Percentiles rank a stretch among this genome's conserved stretches.
Evolutionary conservation across 2,113 vertebrate genomes (phyloP).

Genomic region (Mesocricetus auratus): DNA sequence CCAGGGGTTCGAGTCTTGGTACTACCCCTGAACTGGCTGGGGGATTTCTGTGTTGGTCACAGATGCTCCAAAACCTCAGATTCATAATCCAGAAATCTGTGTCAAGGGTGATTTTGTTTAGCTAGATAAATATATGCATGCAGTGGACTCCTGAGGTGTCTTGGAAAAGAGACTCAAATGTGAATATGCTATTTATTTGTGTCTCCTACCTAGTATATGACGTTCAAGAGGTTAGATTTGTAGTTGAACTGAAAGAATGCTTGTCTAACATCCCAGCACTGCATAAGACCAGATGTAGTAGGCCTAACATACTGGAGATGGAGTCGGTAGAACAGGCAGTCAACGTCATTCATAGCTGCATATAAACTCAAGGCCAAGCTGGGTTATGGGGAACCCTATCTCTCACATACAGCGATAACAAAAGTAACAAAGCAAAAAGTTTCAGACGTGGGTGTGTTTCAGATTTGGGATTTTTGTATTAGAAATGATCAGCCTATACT

Average conservation of each 20-base stretch:
- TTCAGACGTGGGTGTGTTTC: background rate
- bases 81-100: background rate
- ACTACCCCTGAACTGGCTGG: background rate
- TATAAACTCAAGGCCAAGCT: no score
- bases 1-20: accelerated
- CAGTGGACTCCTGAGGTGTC: background rate
- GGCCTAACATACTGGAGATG: background rate
- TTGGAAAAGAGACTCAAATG: background rate
- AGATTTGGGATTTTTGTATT: background rate
- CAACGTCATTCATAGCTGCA: background rate
- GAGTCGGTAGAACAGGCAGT: no score
- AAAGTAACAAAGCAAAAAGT: background rate
- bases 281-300: background rate
- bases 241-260: background rate
- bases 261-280: background rate
- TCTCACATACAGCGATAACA: background rate
- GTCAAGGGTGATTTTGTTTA: background rate
- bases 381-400: background rate
- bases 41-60: background rate
- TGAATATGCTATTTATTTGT: background rate
- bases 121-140: background rate
- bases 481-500: background rate
- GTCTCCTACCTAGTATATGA: no score
- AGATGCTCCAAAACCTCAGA: background rate
- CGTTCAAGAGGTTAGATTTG: background rate